Percentiles rank a stretch among this genome's conserved stretches.
Evolutionary conservation across 2,888 invertebrate species (phyloP).

Genomic region (Brachypalpus laphriformis): DNA sequence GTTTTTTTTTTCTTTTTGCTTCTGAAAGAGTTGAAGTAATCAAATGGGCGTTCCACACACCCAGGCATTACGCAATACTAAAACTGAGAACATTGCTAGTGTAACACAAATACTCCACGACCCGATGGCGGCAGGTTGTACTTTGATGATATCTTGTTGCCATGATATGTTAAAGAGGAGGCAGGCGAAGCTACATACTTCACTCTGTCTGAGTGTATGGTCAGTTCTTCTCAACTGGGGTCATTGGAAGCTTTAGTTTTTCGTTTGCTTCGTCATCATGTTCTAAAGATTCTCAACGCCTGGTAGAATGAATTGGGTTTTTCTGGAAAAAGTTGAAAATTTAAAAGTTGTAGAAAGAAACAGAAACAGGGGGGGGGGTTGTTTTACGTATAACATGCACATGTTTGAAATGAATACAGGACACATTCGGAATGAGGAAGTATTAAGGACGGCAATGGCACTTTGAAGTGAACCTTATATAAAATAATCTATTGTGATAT

Average conservation of each 20-base stretch:
- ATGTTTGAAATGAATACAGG: background rate
- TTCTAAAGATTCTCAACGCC: slow-evolving; percentile 74
- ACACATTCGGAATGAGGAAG: background rate
- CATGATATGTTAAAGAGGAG: slow-evolving; percentile 26
- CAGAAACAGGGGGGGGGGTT: background rate
- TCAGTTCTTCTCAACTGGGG: background rate
- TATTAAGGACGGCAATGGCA: no score
- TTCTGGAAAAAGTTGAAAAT: slow-evolving; percentile 77
- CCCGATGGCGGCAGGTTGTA: background rate
- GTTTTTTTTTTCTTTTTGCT: background rate
- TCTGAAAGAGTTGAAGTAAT: background rate
- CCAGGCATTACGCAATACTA: background rate
- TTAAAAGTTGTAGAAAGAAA: no score
- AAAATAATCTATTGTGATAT: no score
- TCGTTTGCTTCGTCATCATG: background rate
- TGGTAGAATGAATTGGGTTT: slow-evolving; percentile 76
- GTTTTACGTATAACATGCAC: background rate
- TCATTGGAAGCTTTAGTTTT: background rate
- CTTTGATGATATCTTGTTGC: slow-evolving; percentile 40
- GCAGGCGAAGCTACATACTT: background rate
- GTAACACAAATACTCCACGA: background rate
- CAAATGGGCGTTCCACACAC: slow-evolving; percentile 44
- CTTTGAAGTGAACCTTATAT: no score
- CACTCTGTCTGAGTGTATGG: background rate
- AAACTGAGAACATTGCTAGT: background rate